phyloP scores from a whole-genome alignment of 1,140 invertebrate genomes.

The Bombus cullumanus region DNA sequence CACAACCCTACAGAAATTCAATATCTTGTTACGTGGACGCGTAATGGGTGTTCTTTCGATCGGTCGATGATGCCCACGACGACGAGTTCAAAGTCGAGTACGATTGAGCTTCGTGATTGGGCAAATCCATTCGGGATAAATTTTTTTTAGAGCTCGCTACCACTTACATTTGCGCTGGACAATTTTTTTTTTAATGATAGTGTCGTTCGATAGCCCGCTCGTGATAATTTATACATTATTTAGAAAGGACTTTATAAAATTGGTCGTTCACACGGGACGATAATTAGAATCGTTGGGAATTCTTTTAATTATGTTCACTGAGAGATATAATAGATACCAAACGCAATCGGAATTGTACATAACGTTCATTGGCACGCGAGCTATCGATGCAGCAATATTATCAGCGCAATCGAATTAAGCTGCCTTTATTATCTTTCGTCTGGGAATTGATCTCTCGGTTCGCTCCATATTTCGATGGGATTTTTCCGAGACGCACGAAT shows the following conservation, averaged over 20 bases:
- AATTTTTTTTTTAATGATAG: conserved; percentile 59
- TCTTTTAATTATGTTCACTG: conserved; percentile 15
- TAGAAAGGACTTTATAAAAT: conserved; percentile 33
- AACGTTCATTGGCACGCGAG: not conserved
- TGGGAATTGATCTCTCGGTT: not conserved
- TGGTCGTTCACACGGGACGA: not conserved
- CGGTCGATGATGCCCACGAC: conserved; percentile 27
- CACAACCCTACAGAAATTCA: conserved; percentile 61
- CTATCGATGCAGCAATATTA: not conserved
- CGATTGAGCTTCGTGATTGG: not conserved
- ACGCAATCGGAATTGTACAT: conserved; percentile 23
- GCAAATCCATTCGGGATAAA: not conserved
- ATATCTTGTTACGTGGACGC: conserved; percentile 65
- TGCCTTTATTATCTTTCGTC: not conserved
- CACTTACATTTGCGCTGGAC: not conserved
- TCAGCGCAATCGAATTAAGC: conserved; percentile 18
- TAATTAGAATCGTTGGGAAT: conserved; percentile 23
- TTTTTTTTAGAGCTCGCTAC: not conserved
- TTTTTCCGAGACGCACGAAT: not conserved
- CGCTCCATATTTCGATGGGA: not conserved
- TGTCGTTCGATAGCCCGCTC: conserved; percentile 2
- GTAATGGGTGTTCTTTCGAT: conserved; percentile 60
- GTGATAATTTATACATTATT: conserved; percentile 29
- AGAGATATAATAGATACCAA: not conserved
- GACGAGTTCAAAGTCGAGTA: conserved; percentile 48